These are phyloP conservation scores for Sinocyclocheilus rhinocerous DNA, from an alignment of 2,113 vertebrate species.

Conservation along the genomic window DNA sequence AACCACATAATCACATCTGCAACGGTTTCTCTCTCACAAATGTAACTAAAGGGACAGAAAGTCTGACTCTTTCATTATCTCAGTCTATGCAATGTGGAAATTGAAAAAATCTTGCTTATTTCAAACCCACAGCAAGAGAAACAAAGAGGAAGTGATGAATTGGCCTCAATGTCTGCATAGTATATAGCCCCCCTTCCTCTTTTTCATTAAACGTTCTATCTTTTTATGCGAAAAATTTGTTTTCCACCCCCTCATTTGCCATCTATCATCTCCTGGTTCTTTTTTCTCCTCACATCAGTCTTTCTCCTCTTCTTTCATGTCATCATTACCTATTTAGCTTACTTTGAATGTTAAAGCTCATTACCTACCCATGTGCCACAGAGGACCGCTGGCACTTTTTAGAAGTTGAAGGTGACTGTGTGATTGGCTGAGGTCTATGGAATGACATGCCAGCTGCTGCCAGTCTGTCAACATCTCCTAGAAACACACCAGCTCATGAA, in stretches of 20 bases:
- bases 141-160: neutral
- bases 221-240: slow-evolving; percentile 34
- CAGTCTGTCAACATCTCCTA: slow-evolving; percentile 16
- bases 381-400: slow-evolving; percentile 15
- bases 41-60: neutral
- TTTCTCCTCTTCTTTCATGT: slow-evolving; percentile 19
- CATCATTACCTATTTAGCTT: slow-evolving; percentile 44
- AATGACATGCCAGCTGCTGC: neutral
- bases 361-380: slow-evolving; percentile 23
- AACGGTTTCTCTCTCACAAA: neutral
- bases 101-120: neutral
- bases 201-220: slow-evolving; percentile 53
- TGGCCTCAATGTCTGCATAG: neutral
- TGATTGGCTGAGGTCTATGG: slow-evolving; percentile 31
- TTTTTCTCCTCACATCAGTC: slow-evolving; percentile 33
- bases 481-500: neutral
- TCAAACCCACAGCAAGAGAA: neutral
- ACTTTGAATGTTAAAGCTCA: neutral
- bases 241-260: slow-evolving; percentile 41
- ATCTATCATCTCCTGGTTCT: slow-evolving; percentile 32
- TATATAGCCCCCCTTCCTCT: neutral
- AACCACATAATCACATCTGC: slow-evolving; percentile 22
- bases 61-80: slow-evolving; percentile 10
- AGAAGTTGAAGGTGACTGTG: slow-evolving; percentile 41
- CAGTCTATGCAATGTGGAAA: neutral